A percentile compares a stretch with the other conserved stretches of the same genome.
Conservation (phyloP, 2,113 vertebrate genomes). For the Carlito syrichta region DNA sequence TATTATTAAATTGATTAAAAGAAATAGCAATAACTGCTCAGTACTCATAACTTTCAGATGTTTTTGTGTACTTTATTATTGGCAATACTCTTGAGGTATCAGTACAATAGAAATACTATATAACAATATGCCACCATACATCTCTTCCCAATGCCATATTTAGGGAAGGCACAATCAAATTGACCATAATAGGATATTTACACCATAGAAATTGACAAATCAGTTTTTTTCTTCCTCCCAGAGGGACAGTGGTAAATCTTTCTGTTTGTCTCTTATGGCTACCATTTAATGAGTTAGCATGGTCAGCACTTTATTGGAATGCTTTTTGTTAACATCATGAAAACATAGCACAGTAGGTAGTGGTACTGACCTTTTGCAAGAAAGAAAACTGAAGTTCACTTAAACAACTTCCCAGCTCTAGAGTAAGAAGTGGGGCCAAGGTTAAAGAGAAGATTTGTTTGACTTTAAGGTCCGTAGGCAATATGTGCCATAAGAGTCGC, state of each 20-base stretch:
- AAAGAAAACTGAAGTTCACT: neutral
- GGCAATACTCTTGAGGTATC: neutral
- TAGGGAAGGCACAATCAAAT: neutral
- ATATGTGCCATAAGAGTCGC: fast-evolving
- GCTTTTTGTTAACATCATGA: neutral
- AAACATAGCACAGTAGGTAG: fast-evolving
- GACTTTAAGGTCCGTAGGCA: fast-evolving
- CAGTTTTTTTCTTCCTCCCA: neutral
- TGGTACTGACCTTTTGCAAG: neutral
- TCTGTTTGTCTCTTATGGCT: too few relatives aligned
- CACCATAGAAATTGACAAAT: neutral
- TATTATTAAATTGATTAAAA: neutral
- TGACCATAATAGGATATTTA: neutral
- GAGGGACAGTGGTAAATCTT: neutral
- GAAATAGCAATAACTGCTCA: neutral
- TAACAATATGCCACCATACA: neutral
- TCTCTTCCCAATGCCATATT: neutral
- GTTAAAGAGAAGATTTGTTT: neutral
- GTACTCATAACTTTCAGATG: neutral
- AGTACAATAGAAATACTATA: neutral
- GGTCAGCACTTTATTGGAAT: fast-evolving
- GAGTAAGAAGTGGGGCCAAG: fast-evolving
- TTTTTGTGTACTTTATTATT: neutral
- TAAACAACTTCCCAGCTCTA: fast-evolving
- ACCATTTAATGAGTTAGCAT: neutral